A percentile compares a stretch with the other conserved stretches of the same genome.
Conservation (phyloP, 1,140 invertebrate genomes). For the Anoplophora glabripennis region DNA sequence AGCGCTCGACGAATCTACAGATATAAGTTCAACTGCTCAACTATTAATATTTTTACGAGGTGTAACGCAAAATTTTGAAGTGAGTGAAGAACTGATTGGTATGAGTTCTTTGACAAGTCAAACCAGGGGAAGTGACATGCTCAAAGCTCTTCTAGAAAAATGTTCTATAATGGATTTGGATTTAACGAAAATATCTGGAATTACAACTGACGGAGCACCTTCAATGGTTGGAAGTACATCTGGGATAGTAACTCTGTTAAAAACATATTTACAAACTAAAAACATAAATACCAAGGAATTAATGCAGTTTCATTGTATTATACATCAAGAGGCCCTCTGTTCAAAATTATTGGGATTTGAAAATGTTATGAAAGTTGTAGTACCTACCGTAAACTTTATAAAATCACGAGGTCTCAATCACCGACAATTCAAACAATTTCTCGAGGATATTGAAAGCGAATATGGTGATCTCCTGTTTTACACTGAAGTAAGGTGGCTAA, state of each 20-base stretch:
- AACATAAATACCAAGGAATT: background rate
- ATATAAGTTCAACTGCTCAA: slow-evolving; percentile 35
- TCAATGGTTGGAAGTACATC: slow-evolving; percentile 33
- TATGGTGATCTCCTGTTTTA: slow-evolving; percentile 37
- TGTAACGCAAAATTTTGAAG: slow-evolving; percentile 33
- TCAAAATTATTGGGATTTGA: slow-evolving; percentile 30
- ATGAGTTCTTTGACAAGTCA: slow-evolving; percentile 34
- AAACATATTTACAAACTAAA: slow-evolving; percentile 5
- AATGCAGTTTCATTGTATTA: slow-evolving; percentile 38
- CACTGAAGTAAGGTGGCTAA: slow-evolving; percentile 37
- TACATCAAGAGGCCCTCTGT: slow-evolving; percentile 41
- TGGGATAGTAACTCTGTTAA: slow-evolving; percentile 10
- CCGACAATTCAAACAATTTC: slow-evolving; percentile 41
- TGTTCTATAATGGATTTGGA: slow-evolving; percentile 18
- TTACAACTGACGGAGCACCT: slow-evolving; percentile 39
- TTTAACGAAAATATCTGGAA: slow-evolving; percentile 28
- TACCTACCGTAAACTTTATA: slow-evolving; percentile 42
- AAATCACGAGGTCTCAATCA: slow-evolving; percentile 40
- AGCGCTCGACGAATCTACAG: slow-evolving; percentile 30
- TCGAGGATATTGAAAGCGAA: slow-evolving; percentile 36
- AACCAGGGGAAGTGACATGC: slow-evolving; percentile 21
- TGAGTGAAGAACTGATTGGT: slow-evolving; percentile 35
- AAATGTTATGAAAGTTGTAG: slow-evolving; percentile 37
- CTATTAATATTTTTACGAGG: slow-evolving; percentile 38
- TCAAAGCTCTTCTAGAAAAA: slow-evolving; percentile 14